These are phyloP conservation scores for Ficedula albicollis DNA, from an alignment of 2,797 vertebrate genomes.

Conservation along the genomic window DNA sequence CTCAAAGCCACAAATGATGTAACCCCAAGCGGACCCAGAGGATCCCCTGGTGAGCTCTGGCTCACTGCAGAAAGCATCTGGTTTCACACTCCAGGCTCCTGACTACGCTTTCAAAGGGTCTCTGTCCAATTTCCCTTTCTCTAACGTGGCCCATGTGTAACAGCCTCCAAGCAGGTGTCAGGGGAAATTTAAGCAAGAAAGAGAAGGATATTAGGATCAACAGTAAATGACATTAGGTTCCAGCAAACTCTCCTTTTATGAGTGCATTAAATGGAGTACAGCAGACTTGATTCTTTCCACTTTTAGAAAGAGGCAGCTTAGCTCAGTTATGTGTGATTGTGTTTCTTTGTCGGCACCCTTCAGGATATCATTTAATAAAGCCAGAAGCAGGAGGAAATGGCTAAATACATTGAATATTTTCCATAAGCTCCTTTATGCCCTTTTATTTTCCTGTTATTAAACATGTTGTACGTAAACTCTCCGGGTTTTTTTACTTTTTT, in stretches of 20 bases:
- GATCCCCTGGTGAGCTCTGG: neutral
- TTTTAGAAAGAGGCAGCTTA: slow-evolving; percentile 16
- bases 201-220: slow-evolving; percentile 52
- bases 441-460: slow-evolving; percentile 69
- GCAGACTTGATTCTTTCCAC: neutral
- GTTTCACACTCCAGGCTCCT: slow-evolving; percentile 5
- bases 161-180: slow-evolving; percentile 52
- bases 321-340: slow-evolving; percentile 7
- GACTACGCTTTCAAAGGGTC: neutral
- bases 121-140: slow-evolving; percentile 22
- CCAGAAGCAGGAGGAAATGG: slow-evolving; percentile 63
- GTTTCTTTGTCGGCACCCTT: slow-evolving; percentile 61
- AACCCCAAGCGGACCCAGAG: neutral
- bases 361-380: slow-evolving; percentile 70
- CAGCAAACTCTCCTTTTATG: slow-evolving; percentile 11
- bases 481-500: neutral
- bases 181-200: slow-evolving; percentile 53
- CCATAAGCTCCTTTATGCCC: slow-evolving; percentile 52
- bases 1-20: slow-evolving; percentile 31
- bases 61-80: slow-evolving; percentile 22
- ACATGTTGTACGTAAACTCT: slow-evolving; percentile 44
- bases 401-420: slow-evolving; percentile 69
- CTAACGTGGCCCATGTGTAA: slow-evolving; percentile 1
- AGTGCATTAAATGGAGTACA: neutral
- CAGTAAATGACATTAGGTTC: slow-evolving; percentile 10